Evolutionary conservation across 2,888 invertebrate species (phyloP), one percentile per base, ranked within the genome.

Genomic region (Cistogaster globosa): DNA sequence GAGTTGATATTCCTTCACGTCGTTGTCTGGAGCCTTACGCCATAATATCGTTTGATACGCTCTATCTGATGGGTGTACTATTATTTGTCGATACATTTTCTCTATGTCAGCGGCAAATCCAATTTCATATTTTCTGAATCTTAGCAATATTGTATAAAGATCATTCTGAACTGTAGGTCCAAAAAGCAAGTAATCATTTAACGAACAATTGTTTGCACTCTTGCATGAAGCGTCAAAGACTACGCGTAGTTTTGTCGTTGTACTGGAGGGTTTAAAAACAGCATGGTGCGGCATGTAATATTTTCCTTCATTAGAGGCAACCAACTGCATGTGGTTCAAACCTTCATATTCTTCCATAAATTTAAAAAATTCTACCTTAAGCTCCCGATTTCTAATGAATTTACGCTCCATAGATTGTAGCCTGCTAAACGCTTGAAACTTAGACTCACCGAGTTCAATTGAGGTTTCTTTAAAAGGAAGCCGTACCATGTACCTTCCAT

Each of bases 241-340:
- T 0, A 87, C 75, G 5, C 87, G 53, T 18, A 86, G 22, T 67
- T 80, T 84, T 11, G 78, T 87, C 12, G 80, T 83, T 16, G 85
- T 80, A 55, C 81, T 87, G 0, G 51, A 65, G 2, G 79, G 72
- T 51, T 86, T 86, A 6, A 80, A 9, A 16, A 87, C 81, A 0
- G 79, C 79, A 51, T 87, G 86, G 16, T 87, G 83, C 2, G 85
- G 86, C 65, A 83, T 36, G 51, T 51, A 83, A 36, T 75, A 87
- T 38, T 20, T 32, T 62, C 20, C 60, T 11, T n/a, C 0, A 16
- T n/a, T 9, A 14, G 26, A 22, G 11, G 67, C 32, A 20, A 36
- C 7, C 38, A 38, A 18, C 7, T 74, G 62, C 79, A 86, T 86
- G 36, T 85, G 84, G 6, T 62, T 48, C 5, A 86, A 45, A 32